phyloP scores from a whole-genome alignment of 2,113 vertebrate genomes.

The Cryptotis parvus region DNA sequence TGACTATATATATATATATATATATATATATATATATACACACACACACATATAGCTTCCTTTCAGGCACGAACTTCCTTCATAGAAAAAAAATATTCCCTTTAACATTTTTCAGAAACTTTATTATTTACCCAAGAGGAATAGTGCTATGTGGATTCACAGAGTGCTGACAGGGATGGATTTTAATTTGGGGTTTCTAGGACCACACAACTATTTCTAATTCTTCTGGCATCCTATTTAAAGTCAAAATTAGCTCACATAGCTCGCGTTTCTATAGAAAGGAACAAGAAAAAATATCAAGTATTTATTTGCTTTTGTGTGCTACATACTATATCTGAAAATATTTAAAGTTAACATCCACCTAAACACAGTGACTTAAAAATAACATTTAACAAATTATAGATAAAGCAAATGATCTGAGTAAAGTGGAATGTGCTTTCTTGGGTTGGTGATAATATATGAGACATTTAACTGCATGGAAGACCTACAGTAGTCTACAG shows the following conservation, averaged over 20 bases:
- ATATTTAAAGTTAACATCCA: constrained; percentile 37
- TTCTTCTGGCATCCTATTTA: constrained; percentile 49
- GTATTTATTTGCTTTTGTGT: constrained; percentile 46
- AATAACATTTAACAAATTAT: constrained; percentile 38
- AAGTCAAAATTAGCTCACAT: constrained; percentile 47
- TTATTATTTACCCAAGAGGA: constrained; percentile 54
- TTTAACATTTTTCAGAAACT: background rate
- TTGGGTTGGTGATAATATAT: background rate
- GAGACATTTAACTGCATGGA: background rate
- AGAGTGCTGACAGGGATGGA: constrained; percentile 27
- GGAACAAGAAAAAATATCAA: background rate
- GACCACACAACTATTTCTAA: background rate
- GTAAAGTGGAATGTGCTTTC: background rate
- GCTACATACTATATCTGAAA: constrained; percentile 2
- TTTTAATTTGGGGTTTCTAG: constrained; percentile 55
- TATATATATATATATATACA: too few species aligned
- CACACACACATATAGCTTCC: background rate
- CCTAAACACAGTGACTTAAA: constrained; percentile 59
- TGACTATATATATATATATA: too few species aligned
- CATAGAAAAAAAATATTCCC: background rate
- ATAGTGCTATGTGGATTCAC: constrained; percentile 18
- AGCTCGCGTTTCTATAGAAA: constrained; percentile 48
- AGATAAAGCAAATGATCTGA: constrained; percentile 35
- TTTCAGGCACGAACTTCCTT: background rate
- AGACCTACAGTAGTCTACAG: constrained; percentile 9